phyloP scores from a whole-genome alignment of 2,797 vertebrate species.

The Arnoldichthys spilopterus region DNA sequence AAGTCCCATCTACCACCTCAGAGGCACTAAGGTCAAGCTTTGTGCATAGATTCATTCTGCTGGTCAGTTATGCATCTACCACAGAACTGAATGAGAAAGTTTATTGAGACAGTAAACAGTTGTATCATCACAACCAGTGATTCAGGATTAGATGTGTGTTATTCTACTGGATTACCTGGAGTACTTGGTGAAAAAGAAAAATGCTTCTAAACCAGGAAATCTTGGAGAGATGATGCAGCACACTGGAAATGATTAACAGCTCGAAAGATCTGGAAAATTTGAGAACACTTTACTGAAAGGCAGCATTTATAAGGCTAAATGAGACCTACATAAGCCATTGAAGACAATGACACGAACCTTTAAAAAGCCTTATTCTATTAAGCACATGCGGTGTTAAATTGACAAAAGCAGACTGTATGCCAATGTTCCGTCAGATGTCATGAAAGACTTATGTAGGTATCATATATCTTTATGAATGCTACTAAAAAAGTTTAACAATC shows the following conservation, averaged over 20 bases:
- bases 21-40: slow-evolving; percentile 54
- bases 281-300: too few species aligned
- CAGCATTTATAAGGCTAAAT: too few species aligned
- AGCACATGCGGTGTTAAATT: too few species aligned
- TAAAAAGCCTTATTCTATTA: too few species aligned
- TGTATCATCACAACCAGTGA: background rate
- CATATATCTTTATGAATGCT: too few species aligned
- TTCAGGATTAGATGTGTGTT: background rate
- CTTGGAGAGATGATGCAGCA: background rate
- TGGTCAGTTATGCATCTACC: slow-evolving; percentile 50
- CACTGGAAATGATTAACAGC: slow-evolving; percentile 8
- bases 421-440: too few species aligned
- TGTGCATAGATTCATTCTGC: slow-evolving; percentile 57
- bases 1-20: slow-evolving; percentile 66
- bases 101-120: slow-evolving; percentile 51
- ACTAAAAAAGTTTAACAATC: background rate
- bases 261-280: background rate
- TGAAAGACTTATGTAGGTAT: too few species aligned
- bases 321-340: too few species aligned
- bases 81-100: slow-evolving; percentile 26
- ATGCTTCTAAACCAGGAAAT: background rate
- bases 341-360: too few species aligned
- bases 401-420: too few species aligned
- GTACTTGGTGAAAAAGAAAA: background rate
- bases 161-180: background rate